Evolutionary conservation across 1,140 invertebrate genomes (phyloP), one percentile per base, ranked within the genome.

Genomic region (Drosophila bocki): DNA sequence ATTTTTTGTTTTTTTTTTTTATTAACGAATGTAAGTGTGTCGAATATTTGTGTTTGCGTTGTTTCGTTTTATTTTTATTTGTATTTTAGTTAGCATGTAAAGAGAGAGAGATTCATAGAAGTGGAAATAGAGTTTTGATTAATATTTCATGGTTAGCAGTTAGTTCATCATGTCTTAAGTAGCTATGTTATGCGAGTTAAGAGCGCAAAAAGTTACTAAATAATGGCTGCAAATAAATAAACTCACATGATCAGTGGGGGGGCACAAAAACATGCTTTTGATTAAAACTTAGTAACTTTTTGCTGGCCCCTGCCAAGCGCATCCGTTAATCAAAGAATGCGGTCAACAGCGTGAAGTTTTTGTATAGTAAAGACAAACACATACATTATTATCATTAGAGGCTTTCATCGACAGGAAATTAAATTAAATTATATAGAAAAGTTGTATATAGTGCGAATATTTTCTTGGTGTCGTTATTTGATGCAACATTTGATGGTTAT

Each of bases 401-500:
- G 53, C 53, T 67, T 74, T 75, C 44, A 65, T 76, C 35, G 42
- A 65, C 48, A 50, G 69, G 39, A 74, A 48, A 74, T 51, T 74
- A 53, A 70, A 42, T 39, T 47, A 19, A 41, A 58, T 61, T 70
- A 69, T 57, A 71, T 59, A 71, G 67, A 72, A 48, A 72, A 67
- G 48, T 72, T 59, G 42, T 76, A 57, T 60, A 75, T 75, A 58
- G 71, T 76, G 74, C 71, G 39, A 44, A 58, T 56, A 74, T 64
- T 39, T 29, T 39, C 45, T 75, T 75, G 42, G 79, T 85, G 64
- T 74, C 68, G 78, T 84, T 88, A 78, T 84, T 87, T 62, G 75
- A 87, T 83, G 84, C 82, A 64, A 87, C 84, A 87, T 88, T 87
- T 86, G 69, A 67, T 74, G 84, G 83, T 87, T 87, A 88, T 87